A percentile compares a stretch with the other conserved stretches of the same genome.
Evolutionary conservation across 2,113 vertebrate species (phyloP).

Genomic region (Myotis yumanensis): DNA sequence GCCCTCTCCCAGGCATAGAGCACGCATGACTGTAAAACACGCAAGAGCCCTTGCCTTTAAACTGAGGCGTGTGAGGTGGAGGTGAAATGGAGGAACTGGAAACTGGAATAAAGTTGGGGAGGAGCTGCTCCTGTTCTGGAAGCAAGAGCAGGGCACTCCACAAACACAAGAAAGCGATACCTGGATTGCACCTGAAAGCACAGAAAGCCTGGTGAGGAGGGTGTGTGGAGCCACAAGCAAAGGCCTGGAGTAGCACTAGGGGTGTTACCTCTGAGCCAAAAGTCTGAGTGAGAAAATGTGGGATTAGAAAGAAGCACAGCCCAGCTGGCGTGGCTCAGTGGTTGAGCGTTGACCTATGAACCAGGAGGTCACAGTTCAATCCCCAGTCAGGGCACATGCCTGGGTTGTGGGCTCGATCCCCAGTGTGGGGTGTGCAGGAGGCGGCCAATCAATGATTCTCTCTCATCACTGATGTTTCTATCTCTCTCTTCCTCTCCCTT

Average conservation of each 20-base stretch:
- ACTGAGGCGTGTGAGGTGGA: not conserved
- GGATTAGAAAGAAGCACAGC: not conserved
- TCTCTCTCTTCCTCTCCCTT: no score
- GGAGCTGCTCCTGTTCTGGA: not conserved
- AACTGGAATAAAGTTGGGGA: not conserved
- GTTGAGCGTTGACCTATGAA: no score
- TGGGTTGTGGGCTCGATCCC: no score
- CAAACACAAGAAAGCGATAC: not conserved
- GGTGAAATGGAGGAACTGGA: not conserved
- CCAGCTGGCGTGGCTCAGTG: no score
- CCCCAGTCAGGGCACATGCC: no score
- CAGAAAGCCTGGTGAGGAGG: not conserved
- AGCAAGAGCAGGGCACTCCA: not conserved
- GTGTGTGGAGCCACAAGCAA: rapidly evolving
- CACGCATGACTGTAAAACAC: rapidly evolving
- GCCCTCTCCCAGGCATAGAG: not conserved
- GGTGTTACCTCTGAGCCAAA: not conserved
- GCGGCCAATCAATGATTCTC: no score
- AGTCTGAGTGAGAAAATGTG: rapidly evolving
- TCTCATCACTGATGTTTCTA: no score
- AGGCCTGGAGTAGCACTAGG: rapidly evolving
- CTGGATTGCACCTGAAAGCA: no score
- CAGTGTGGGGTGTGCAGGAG: no score
- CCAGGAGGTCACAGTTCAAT: no score
- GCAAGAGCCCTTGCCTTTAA: not conserved